These are phyloP conservation scores for Plemyria rubiginata DNA, from an alignment of 2,888 invertebrate species.

Conservation along the genomic window DNA sequence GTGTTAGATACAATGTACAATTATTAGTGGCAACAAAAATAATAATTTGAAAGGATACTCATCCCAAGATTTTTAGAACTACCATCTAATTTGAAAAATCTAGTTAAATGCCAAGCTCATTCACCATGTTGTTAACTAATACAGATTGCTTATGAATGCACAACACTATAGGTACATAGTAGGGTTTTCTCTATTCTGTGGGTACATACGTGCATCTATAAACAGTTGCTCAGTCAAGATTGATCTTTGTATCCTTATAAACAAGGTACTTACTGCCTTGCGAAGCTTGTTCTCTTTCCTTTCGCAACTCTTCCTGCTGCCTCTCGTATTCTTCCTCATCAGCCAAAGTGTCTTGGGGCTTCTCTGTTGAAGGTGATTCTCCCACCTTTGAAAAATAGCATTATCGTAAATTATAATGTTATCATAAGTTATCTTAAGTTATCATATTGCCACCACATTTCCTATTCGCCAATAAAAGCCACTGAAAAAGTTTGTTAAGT, in stretches of 20 bases:
- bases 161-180: too few species aligned
- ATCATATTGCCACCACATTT: too few species aligned
- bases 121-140: not conserved
- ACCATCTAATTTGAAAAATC: not conserved
- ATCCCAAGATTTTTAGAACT: not conserved
- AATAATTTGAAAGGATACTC: not conserved
- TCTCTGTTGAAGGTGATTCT: slow-evolving; percentile 62
- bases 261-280: slow-evolving; percentile 66
- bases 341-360: slow-evolving; percentile 68
- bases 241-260: not conserved
- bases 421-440: too few species aligned
- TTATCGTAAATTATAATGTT: not conserved
- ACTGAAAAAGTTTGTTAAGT: too few species aligned
- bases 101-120: not conserved
- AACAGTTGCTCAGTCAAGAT: not conserved
- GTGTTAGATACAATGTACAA: not conserved
- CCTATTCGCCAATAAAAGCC: too few species aligned
- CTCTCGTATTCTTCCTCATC: slow-evolving; percentile 79
- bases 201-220: not conserved
- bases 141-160: too few species aligned
- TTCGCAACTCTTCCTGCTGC: slow-evolving; percentile 68
- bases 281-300: slow-evolving; percentile 65
- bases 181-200: too few species aligned
- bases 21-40: not conserved
- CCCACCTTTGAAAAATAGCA: slow-evolving; percentile 58